A percentile compares a stretch with the other conserved stretches of the same genome.
phyloP scores from a whole-genome alignment of 2,888 invertebrate species.

The Cabera pusaria region DNA sequence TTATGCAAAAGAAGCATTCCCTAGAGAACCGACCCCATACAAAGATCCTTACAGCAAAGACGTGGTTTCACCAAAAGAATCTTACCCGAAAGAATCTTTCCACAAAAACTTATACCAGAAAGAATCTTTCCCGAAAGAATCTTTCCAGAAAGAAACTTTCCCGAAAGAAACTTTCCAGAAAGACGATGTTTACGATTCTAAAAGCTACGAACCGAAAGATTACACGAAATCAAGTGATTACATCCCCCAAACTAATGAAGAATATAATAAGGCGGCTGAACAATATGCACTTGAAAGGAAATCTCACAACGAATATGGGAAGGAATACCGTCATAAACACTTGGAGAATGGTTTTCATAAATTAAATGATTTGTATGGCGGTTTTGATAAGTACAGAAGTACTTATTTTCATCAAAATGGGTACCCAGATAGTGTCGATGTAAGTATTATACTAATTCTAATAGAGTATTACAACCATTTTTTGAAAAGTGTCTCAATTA shows the following conservation, averaged over 20 bases:
- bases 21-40: slow-evolving; percentile 7
- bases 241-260: slow-evolving; percentile 69
- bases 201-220: slow-evolving; percentile 58
- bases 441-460: too few species aligned
- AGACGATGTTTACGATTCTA: slow-evolving; percentile 31
- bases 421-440: slow-evolving; percentile 56
- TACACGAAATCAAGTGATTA: slow-evolving; percentile 62
- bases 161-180: slow-evolving; percentile 21
- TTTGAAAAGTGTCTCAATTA: too few species aligned
- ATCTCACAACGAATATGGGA: slow-evolving; percentile 57
- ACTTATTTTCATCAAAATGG: slow-evolving; percentile 38
- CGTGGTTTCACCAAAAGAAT: not conserved
- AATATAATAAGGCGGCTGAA: slow-evolving; percentile 73
- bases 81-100: slow-evolving; percentile 5
- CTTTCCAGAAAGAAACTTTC: slow-evolving; percentile 2
- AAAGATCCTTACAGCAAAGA: slow-evolving; percentile 9
- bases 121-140: slow-evolving; percentile 22
- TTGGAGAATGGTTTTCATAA: slow-evolving; percentile 47
- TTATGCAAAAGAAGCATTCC: slow-evolving; percentile 12
- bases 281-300: slow-evolving; percentile 69
- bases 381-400: slow-evolving; percentile 41
- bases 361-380: slow-evolving; percentile 41
- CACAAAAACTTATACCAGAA: too few species aligned
- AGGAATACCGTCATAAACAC: slow-evolving; percentile 49
- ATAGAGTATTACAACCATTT: too few species aligned